Evolutionary conservation across 2,888 invertebrate species (phyloP), one percentile per base, ranked within the genome.

Genomic region (Ommatoiulus sabulosus): DNA sequence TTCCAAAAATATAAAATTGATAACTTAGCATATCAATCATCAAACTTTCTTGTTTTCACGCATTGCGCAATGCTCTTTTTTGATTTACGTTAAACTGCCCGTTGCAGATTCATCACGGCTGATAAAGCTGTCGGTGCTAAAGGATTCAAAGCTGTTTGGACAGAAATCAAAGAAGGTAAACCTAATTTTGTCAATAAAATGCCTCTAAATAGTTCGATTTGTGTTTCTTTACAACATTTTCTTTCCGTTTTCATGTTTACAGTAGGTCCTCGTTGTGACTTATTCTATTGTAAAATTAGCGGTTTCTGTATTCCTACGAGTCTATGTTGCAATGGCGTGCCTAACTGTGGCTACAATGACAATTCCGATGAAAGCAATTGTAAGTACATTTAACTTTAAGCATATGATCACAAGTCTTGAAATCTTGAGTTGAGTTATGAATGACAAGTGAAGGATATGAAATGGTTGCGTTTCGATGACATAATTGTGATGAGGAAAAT

Each of bases 111-210:
- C 93, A 96, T 98, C 92, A 97, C 97, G 92, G 97, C 98, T 90
- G 97, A 97, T 93, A 97, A 97, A 94, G 97, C 98, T 85, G 97
- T 97, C 90, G 98, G 98, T 90, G 97, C 97, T 91, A 95, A 96
- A 93, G 99, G 98, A 90, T 99, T 98, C 94, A 95, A 96, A 92
- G 96, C 97, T 87, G 95, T 97, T 88, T 99, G 98, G 98, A 98
- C 98, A 89, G 98, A 99, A 94, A 96, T 98, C 91, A 92, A 92
- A 88, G 95, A 95, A 90, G 93, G 93, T 90, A 88, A n/a, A 15
- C 24, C 17, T 44, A 12, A 15, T 35, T 63, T 17, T 46, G n/a
- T n/a, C 84, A 0, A n/a, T 44, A n/a, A 24, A 5, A 44, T n/a
- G 44, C 44, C 5, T 84, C 15, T 15, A 80, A 8, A 80, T 84